These are phyloP conservation scores for Drosophila ercepeae DNA, from an alignment of 1,140 invertebrate genomes.

Conservation along the genomic window DNA sequence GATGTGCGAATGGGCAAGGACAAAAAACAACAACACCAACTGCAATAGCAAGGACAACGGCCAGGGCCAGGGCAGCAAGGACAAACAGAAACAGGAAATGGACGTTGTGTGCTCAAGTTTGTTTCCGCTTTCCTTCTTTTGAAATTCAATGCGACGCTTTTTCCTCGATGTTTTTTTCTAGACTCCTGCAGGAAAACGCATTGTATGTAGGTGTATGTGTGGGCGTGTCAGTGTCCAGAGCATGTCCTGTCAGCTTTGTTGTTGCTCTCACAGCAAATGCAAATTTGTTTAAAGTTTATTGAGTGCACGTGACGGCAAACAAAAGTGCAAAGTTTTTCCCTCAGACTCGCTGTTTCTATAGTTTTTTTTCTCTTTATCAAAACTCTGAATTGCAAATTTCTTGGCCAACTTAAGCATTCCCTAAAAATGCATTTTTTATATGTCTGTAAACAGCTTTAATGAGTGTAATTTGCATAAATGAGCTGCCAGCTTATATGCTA, in stretches of 20 bases:
- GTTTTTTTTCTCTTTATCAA: constrained; percentile 17
- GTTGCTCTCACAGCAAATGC: constrained; percentile 64
- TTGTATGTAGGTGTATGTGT: constrained; percentile 7
- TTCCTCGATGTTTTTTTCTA: neutral
- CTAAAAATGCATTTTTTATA: constrained; percentile 24
- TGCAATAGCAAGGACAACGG: constrained; percentile 13
- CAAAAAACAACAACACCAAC: constrained; percentile 4
- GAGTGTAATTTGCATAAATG: constrained; percentile 36
- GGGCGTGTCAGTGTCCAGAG: constrained; percentile 29
- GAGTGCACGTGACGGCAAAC: constrained; percentile 82
- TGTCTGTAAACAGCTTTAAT: constrained; percentile 31
- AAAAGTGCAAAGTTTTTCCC: constrained; percentile 73
- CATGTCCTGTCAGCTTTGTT: constrained; percentile 16
- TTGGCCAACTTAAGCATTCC: constrained; percentile 34
- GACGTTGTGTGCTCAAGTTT: constrained; percentile 80
- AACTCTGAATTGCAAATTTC: constrained; percentile 73
- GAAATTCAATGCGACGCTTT: constrained; percentile 70
- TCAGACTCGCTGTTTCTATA: constrained; percentile 22
- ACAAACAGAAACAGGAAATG: constrained; percentile 81
- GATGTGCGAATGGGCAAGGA: constrained; percentile 43
- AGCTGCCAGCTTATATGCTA: constrained; percentile 34
- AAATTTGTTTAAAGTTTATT: constrained; percentile 83
- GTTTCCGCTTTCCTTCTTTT: constrained; percentile 70
- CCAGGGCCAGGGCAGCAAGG: constrained; percentile 26
- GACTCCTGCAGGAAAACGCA: constrained; percentile 35